Percentiles rank a stretch among this genome's conserved stretches.
These are phyloP conservation scores for Cydia fagiglandana DNA, from an alignment of 1,140 invertebrate species.

Conservation along the genomic window DNA sequence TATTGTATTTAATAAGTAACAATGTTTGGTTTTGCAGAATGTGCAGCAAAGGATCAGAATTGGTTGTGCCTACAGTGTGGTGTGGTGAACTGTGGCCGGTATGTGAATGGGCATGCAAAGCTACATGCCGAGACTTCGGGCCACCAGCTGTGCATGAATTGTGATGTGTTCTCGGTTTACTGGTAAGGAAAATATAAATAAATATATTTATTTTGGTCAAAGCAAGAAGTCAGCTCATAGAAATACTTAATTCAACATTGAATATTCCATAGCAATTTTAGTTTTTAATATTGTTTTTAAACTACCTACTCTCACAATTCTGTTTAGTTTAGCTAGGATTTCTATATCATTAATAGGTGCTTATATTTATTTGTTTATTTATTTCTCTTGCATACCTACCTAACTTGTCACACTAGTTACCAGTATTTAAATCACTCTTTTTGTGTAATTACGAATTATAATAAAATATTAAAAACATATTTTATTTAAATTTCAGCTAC, in stretches of 20 bases:
- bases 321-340: too few species aligned
- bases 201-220: neutral
- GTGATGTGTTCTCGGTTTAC: slow-evolving; percentile 86
- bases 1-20: too few species aligned
- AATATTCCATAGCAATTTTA: too few species aligned
- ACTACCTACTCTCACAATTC: too few species aligned
- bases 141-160: slow-evolving; percentile 88
- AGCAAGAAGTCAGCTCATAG: neutral
- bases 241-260: neutral
- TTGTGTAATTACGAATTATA: too few species aligned
- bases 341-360: too few species aligned
- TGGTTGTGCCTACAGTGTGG: slow-evolving; percentile 90
- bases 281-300: too few species aligned
- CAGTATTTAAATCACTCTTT: too few species aligned
- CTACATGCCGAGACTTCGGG: slow-evolving; percentile 83
- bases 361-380: too few species aligned
- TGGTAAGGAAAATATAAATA: slow-evolving; percentile 78
- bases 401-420: too few species aligned
- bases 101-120: slow-evolving; percentile 88
- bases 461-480: too few species aligned
- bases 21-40: slow-evolving; percentile 78
- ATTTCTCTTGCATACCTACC: too few species aligned
- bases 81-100: slow-evolving; percentile 87
- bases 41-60: slow-evolving; percentile 83
- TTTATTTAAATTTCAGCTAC: slow-evolving; percentile 81